These are phyloP conservation scores for Nymphicus hollandicus DNA, from an alignment of 2,113 vertebrate species.

Conservation along the genomic window DNA sequence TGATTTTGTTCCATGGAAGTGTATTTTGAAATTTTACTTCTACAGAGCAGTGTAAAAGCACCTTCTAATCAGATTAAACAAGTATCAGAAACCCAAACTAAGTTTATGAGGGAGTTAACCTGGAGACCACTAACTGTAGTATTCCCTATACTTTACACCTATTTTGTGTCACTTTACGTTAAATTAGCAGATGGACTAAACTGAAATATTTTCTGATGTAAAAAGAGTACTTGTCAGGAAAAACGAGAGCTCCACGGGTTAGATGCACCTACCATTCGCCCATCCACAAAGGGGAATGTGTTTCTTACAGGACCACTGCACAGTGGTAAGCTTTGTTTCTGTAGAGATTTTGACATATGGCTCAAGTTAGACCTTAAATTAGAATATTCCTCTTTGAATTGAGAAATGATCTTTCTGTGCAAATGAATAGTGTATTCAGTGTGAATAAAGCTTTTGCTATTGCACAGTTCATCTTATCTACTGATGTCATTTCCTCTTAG, in stretches of 20 bases:
- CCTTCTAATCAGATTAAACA: neutral
- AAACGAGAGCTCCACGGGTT: neutral
- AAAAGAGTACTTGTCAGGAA: conserved; percentile 21
- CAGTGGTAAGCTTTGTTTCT: conserved; percentile 77
- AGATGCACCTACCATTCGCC: conserved; percentile 42
- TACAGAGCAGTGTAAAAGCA: neutral
- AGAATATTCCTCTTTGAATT: conserved; percentile 77
- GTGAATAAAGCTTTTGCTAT: conserved; percentile 72
- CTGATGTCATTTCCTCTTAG: conserved; percentile 77
- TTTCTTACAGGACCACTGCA: conserved; percentile 62
- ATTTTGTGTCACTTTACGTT: neutral
- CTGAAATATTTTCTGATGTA: conserved; percentile 25
- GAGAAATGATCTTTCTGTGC: conserved; percentile 76
- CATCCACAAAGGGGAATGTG: conserved; percentile 66
- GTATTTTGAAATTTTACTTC: neutral
- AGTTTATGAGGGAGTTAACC: neutral
- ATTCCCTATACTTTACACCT: neutral
- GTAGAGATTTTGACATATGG: conserved; percentile 73
- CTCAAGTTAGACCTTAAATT: conserved; percentile 77
- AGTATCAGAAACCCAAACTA: neutral
- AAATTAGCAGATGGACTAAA: neutral
- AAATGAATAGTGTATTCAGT: conserved; percentile 79
- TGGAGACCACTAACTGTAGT: neutral
- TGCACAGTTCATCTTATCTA: conserved; percentile 65
- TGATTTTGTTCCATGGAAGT: neutral